A percentile compares a stretch with the other conserved stretches of the same genome.
Conservation (phyloP, 2,888 invertebrate species). For the Pilophorus perplexus region DNA sequence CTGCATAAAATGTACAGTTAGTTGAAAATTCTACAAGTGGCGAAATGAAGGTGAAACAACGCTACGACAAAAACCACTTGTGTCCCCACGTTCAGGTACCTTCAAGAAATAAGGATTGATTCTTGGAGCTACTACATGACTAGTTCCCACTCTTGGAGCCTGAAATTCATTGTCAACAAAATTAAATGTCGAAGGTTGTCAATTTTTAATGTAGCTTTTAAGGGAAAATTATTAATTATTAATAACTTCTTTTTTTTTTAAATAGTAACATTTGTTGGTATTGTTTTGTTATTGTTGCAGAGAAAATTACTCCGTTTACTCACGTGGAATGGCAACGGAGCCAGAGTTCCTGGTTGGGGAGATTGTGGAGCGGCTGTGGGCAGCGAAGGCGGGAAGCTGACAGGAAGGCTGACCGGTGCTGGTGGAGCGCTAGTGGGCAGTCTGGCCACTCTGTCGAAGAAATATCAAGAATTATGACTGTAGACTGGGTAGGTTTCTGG, state of each 20-base stretch:
- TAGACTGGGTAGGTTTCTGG: too few species aligned
- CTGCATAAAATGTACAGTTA: too few species aligned
- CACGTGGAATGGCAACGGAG: slow-evolving; percentile 66
- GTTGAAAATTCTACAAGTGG: too few species aligned
- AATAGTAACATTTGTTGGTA: background rate
- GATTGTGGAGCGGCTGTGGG: slow-evolving; percentile 47
- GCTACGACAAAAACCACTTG: too few species aligned
- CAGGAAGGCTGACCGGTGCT: slow-evolving; percentile 13
- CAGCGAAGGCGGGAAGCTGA: slow-evolving; percentile 41
- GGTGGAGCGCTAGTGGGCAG: slow-evolving; percentile 65
- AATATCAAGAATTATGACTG: background rate
- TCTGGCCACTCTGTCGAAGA: slow-evolving; percentile 61
- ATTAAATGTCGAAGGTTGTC: slow-evolving; percentile 39
- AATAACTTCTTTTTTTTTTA: background rate
- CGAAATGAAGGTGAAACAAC: too few species aligned
- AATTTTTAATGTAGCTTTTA: too few species aligned
- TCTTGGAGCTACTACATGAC: slow-evolving; percentile 49
- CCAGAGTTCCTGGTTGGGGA: slow-evolving; percentile 57
- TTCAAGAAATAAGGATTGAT: slow-evolving; percentile 32
- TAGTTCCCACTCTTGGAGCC: slow-evolving; percentile 49
- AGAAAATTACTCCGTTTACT: slow-evolving; percentile 51
- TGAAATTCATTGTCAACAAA: slow-evolving; percentile 45
- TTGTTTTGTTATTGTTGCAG: background rate
- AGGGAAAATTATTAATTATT: too few species aligned
- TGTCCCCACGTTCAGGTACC: slow-evolving; percentile 17